Conservation (phyloP, 2,888 invertebrate species). For the Stenotaenia linearis region DNA sequence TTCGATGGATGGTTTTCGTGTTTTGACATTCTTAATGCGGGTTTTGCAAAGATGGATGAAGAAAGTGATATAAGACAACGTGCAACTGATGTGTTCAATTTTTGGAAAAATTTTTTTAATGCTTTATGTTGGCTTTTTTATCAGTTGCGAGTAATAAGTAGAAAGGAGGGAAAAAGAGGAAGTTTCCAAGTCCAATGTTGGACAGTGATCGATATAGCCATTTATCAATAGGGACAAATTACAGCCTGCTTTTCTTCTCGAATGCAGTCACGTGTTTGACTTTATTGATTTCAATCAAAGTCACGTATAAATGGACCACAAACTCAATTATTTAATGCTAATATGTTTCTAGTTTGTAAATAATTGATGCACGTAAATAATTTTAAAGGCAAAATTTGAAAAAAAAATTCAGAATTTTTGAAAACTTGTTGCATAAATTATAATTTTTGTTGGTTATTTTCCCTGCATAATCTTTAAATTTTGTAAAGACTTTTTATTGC, state of each 20-base stretch:
- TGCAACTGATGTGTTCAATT: not conserved
- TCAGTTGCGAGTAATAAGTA: not conserved
- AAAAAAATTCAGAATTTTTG: too few relatives aligned
- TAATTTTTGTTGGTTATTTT: too few relatives aligned
- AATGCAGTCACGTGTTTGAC: not conserved
- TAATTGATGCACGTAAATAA: too few relatives aligned
- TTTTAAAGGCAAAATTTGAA: not conserved
- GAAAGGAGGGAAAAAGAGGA: not conserved
- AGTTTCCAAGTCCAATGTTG: not conserved
- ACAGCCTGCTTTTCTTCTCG: not conserved
- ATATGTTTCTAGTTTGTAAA: too few relatives aligned
- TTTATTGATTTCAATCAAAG: conserved; percentile 17
- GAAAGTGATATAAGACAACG: not conserved
- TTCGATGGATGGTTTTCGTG: not conserved
- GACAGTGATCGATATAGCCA: not conserved
- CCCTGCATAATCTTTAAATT: too few relatives aligned
- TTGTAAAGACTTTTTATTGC: too few relatives aligned
- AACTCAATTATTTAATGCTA: not conserved
- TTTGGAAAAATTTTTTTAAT: not conserved
- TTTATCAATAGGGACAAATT: conserved; percentile 20
- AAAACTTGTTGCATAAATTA: too few relatives aligned
- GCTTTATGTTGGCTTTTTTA: not conserved
- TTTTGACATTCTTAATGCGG: not conserved
- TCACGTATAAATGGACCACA: not conserved
- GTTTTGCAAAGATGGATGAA: not conserved